Conservation (phyloP, 1,140 invertebrate species). For the Galleria mellonella region DNA sequence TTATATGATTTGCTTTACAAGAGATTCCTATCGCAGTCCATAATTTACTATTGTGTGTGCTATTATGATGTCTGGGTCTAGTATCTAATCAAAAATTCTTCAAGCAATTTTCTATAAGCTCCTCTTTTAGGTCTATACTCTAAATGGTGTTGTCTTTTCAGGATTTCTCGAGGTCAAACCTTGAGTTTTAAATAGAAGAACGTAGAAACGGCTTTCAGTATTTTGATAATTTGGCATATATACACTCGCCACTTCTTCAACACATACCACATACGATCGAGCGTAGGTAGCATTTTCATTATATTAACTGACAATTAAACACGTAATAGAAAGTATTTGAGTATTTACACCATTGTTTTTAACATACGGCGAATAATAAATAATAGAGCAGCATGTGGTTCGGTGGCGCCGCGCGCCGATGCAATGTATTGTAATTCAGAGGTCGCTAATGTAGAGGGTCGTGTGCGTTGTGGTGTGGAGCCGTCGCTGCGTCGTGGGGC, state of each 20-base stretch:
- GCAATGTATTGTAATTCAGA: not conserved
- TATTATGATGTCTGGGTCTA: conserved; percentile 10
- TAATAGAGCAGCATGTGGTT: conserved; percentile 1
- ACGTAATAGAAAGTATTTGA: not conserved
- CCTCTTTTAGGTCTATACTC: conserved; percentile 14
- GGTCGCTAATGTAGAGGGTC: too few relatives aligned
- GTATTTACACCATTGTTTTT: too few relatives aligned
- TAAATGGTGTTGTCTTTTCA: conserved; percentile 10
- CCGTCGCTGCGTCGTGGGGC: conserved; percentile 33
- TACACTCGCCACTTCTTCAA: not conserved
- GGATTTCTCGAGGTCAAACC: not conserved
- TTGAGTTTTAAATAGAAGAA: conserved; percentile 1
- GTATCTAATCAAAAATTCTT: conserved; percentile 6
- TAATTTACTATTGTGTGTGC: too few relatives aligned
- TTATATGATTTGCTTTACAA: too few relatives aligned
- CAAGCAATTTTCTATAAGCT: conserved; percentile 24
- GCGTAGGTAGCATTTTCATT: not conserved
- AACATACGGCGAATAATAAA: too few relatives aligned
- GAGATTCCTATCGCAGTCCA: too few relatives aligned
- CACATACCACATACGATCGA: conserved; percentile 1
- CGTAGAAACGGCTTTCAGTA: conserved; percentile 5
- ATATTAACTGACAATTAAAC: not conserved
- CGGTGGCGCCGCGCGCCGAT: not conserved
- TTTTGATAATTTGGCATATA: too few relatives aligned
- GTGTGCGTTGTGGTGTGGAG: conserved; percentile 6